A percentile compares a stretch with the other conserved stretches of the same genome.
phyloP scores from a whole-genome alignment of 2,113 vertebrate genomes.

The Equus przewalskii region DNA sequence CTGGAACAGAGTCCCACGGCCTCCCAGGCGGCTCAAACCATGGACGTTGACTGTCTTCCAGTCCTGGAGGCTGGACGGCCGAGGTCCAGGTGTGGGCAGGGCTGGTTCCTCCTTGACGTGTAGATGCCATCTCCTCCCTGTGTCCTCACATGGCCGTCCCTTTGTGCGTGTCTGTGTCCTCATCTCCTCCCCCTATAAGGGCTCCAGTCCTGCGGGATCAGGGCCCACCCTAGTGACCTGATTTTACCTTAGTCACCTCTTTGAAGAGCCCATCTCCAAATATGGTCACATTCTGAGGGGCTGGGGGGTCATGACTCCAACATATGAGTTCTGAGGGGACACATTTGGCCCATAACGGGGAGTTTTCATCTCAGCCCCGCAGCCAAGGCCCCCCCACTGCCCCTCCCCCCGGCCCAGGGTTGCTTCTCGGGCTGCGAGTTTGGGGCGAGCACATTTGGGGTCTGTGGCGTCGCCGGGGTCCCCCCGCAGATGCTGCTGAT shows the following conservation, averaged over 20 bases:
- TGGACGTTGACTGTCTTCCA: fast-evolving
- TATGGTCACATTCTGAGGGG: too few relatives aligned
- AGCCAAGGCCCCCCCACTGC: not conserved
- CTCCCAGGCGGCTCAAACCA: fast-evolving
- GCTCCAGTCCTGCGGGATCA: not conserved
- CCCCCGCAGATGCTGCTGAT: not conserved
- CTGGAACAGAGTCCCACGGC: fast-evolving
- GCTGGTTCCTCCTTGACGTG: not conserved
- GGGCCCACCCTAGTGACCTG: not conserved
- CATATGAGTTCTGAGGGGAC: not conserved
- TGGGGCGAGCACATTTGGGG: not conserved
- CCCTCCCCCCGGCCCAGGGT: fast-evolving
- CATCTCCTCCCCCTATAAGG: not conserved
- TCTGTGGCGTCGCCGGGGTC: too few relatives aligned
- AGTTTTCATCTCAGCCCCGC: not conserved
- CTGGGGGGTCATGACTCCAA: not conserved
- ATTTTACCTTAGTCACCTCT: not conserved
- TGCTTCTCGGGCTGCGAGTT: fast-evolving
- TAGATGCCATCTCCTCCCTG: fast-evolving
- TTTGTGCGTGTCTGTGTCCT: not conserved
- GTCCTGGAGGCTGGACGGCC: not conserved
- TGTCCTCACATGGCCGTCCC: not conserved
- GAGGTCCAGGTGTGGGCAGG: not conserved
- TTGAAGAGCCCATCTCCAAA: not conserved
- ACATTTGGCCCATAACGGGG: not conserved